phyloP scores from a whole-genome alignment of 2,113 vertebrate genomes.

The Oostethus manadensis region DNA sequence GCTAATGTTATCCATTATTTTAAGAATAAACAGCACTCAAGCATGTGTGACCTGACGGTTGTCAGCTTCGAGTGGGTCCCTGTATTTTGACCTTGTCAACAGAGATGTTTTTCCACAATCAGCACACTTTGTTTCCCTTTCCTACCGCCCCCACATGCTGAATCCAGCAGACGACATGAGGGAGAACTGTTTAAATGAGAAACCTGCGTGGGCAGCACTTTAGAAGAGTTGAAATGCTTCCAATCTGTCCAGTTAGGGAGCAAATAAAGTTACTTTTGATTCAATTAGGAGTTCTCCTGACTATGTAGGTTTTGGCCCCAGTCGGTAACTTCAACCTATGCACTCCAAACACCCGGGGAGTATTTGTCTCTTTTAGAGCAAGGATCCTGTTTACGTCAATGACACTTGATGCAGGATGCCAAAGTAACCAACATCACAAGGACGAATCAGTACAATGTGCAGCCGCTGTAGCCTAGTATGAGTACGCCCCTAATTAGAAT shows the following conservation, averaged over 20 bases:
- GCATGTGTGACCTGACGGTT: slow-evolving; percentile 30
- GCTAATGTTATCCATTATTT: too few relatives aligned
- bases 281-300: neutral
- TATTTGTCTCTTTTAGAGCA: neutral
- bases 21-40: too few relatives aligned
- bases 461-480: too few relatives aligned
- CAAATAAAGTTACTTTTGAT: neutral
- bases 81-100: slow-evolving; percentile 54
- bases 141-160: slow-evolving; percentile 8
- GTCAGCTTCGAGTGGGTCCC: slow-evolving; percentile 34
- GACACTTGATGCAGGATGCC: too few relatives aligned
- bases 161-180: slow-evolving; percentile 13
- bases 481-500: too few relatives aligned
- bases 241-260: slow-evolving; percentile 16
- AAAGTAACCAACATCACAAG: too few relatives aligned
- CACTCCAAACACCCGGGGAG: neutral
- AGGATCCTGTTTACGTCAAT: too few relatives aligned
- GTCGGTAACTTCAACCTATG: neutral
- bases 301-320: neutral
- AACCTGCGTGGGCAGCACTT: slow-evolving; percentile 9
- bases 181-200: slow-evolving; percentile 20
- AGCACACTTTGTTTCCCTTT: slow-evolving; percentile 37
- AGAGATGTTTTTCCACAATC: slow-evolving; percentile 45
- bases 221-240: slow-evolving; percentile 4
- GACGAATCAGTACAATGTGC: too few relatives aligned